Conservation (phyloP, 2,113 vertebrate species). For the Seriola dumerili region DNA sequence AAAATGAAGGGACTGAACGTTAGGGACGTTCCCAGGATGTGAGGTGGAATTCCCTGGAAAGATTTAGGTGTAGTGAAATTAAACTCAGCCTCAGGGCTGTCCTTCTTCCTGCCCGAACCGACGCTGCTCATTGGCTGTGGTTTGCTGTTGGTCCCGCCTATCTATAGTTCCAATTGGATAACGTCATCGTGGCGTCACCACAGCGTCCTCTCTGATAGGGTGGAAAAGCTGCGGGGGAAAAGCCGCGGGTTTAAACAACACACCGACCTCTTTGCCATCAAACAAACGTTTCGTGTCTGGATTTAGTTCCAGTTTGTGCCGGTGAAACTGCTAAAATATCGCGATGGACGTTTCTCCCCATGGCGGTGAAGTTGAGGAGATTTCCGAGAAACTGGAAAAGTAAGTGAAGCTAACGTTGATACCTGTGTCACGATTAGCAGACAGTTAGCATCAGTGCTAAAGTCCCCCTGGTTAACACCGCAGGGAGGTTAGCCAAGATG, state of each 20-base stretch:
- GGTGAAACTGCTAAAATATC: rapidly evolving
- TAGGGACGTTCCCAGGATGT: too few relatives aligned
- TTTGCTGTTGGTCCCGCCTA: not conserved
- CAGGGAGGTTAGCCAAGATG: not conserved
- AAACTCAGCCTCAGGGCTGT: not conserved
- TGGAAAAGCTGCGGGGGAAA: conserved; percentile 28
- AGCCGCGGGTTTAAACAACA: not conserved
- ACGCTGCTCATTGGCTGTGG: conserved; percentile 36
- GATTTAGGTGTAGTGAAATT: too few relatives aligned
- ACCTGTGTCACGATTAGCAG: not conserved
- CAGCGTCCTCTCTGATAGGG: conserved; percentile 40
- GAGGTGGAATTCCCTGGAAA: too few relatives aligned
- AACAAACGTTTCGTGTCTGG: not conserved
- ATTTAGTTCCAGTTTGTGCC: rapidly evolving
- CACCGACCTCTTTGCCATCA: rapidly evolving
- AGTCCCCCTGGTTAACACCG: not conserved
- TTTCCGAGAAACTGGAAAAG: conserved; percentile 61
- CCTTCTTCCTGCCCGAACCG: rapidly evolving
- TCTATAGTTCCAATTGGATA: conserved; percentile 1
- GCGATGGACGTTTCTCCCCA: not conserved
- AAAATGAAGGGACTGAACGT: too few relatives aligned
- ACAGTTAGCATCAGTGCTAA: conserved; percentile 7
- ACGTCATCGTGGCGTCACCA: rapidly evolving
- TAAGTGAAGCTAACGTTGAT: conserved; percentile 42
- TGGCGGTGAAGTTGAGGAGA: not conserved